A percentile compares a stretch with the other conserved stretches of the same genome.
phyloP scores from a whole-genome alignment of 2,113 vertebrate genomes.

The Pseudopodoces humilis region DNA sequence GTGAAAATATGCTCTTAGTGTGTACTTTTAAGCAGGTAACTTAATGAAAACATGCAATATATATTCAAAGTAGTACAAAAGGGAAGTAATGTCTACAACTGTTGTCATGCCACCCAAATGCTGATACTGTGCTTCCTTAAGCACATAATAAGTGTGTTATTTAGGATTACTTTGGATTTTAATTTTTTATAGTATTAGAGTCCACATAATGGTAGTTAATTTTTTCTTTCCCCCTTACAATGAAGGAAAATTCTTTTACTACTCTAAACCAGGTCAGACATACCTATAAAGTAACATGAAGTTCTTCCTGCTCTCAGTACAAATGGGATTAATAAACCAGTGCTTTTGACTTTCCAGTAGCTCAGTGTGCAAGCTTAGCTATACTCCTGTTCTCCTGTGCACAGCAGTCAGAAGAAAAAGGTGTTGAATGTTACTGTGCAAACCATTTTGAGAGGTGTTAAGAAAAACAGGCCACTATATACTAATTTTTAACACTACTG shows the following conservation, averaged over 20 bases:
- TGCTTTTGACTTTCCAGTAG: neutral
- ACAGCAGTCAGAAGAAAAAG: neutral
- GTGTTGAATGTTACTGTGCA: neutral
- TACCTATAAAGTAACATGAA: neutral
- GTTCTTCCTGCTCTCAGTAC: neutral
- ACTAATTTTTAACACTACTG: neutral
- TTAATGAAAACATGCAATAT: neutral
- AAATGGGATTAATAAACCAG: neutral
- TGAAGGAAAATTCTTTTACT: neutral
- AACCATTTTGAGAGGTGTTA: neutral
- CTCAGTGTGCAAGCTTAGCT: neutral
- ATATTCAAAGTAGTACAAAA: neutral
- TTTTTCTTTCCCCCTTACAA: neutral
- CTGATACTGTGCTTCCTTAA: neutral
- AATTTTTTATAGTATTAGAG: neutral
- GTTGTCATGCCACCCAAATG: neutral
- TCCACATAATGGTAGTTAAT: neutral
- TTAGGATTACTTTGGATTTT: neutral
- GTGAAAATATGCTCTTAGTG: neutral
- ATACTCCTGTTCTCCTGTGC: accelerated
- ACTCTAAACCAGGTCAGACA: neutral
- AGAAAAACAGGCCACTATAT: neutral
- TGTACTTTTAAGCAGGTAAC: neutral
- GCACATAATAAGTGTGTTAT: neutral
- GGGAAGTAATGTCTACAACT: neutral